Conservation (phyloP, 2,113 vertebrate species). For the Taurulus bubalis region DNA sequence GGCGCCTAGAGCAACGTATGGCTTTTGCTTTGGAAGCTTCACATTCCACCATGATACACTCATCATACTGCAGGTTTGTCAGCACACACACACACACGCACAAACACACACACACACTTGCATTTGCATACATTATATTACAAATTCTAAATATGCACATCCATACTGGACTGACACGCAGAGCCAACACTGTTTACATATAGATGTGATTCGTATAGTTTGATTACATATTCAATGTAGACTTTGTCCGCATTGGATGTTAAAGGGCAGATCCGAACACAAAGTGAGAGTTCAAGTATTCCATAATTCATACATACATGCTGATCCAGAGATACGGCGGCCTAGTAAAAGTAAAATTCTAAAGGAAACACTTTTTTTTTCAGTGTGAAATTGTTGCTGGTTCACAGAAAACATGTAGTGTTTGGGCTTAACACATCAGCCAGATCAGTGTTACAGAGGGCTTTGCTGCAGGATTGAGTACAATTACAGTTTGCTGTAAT, state of each 20-base stretch:
- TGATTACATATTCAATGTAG: neutral
- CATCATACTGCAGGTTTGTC: conserved; percentile 57
- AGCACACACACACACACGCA: conserved; percentile 25
- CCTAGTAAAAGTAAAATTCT: neutral
- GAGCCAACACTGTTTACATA: conserved; percentile 15
- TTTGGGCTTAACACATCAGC: conserved; percentile 24
- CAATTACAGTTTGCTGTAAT: conserved; percentile 31
- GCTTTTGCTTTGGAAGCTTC: conserved; percentile 64
- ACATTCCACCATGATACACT: conserved; percentile 71
- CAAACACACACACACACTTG: conserved; percentile 9
- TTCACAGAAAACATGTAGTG: conserved; percentile 16
- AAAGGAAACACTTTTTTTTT: neutral
- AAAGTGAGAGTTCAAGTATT: neutral
- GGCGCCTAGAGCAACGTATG: conserved; percentile 73
- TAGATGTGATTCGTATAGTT: conserved; percentile 5
- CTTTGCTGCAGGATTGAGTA: conserved; percentile 29
- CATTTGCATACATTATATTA: conserved; percentile 34
- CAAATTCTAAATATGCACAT: conserved; percentile 17
- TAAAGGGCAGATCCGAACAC: conserved; percentile 16
- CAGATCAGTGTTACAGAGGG: neutral
- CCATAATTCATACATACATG: conserved; percentile 8
- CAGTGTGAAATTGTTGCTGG: neutral
- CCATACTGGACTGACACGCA: neutral
- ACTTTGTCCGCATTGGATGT: conserved; percentile 3
- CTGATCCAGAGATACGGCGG: neutral